Evolutionary conservation across 2,888 invertebrate genomes (phyloP).

Genomic region (Osmoderma eremita): DNA sequence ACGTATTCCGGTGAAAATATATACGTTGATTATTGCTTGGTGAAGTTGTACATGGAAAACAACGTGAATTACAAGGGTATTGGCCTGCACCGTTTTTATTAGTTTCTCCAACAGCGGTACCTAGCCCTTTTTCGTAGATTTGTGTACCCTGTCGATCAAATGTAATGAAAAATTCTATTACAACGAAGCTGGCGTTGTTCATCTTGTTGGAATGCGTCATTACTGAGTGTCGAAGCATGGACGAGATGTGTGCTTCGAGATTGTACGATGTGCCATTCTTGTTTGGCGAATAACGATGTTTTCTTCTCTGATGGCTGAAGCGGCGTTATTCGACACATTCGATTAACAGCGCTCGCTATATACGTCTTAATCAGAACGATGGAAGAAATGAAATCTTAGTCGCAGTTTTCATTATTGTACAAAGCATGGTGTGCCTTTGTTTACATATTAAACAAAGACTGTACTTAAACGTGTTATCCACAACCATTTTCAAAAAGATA

Average conservation of each 20-base stretch:
- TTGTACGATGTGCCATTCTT: not conserved
- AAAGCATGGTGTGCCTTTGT: no score
- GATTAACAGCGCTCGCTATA: not conserved
- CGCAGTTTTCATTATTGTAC: no score
- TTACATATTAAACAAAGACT: no score
- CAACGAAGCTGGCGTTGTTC: slow-evolving; percentile 8
- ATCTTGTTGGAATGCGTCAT: slow-evolving; percentile 3
- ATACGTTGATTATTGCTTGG: no score
- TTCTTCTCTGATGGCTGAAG: not conserved
- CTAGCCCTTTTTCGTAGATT: slow-evolving; percentile 8
- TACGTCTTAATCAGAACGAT: no score
- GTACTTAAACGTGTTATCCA: no score
- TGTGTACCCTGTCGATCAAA: slow-evolving; percentile 26
- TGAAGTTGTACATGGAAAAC: not conserved
- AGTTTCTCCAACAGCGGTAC: not conserved
- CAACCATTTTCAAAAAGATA: no score
- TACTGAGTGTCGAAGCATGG: not conserved
- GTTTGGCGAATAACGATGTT: slow-evolving; percentile 1
- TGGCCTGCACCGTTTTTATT: slow-evolving; percentile 11
- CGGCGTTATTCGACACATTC: slow-evolving; percentile 7
- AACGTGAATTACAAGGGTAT: slow-evolving; percentile 10
- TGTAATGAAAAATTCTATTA: slow-evolving; percentile 22
- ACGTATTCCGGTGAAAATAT: no score
- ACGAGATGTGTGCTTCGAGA: slow-evolving; percentile 6
- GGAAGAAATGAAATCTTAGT: no score